Percentiles rank a stretch among this genome's conserved stretches.
phyloP scores from a whole-genome alignment of 2,888 invertebrate species.

The Cinara cedri region DNA sequence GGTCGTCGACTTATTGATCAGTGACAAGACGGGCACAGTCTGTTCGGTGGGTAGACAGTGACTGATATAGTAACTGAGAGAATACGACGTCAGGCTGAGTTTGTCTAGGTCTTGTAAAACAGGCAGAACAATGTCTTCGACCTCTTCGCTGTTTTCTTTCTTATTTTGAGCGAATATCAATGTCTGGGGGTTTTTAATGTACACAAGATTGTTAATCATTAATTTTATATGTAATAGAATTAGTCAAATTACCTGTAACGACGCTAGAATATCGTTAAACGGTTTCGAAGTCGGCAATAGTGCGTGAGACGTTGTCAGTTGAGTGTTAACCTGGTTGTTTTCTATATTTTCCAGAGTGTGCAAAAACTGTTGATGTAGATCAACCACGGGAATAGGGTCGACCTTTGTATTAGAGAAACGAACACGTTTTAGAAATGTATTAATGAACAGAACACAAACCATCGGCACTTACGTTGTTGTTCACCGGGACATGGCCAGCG shows the following conservation, averaged over 20 bases:
- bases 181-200: background rate
- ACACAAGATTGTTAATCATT: background rate
- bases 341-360: slow-evolving; percentile 29
- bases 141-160: slow-evolving; percentile 63
- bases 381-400: background rate
- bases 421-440: background rate
- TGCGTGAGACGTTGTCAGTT: background rate
- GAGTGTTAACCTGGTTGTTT: background rate
- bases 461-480: slow-evolving; percentile 9
- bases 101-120: slow-evolving; percentile 64
- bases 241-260: slow-evolving; percentile 32
- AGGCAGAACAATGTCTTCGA: slow-evolving; percentile 65
- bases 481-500: background rate
- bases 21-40: slow-evolving; percentile 78
- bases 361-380: slow-evolving; percentile 24
- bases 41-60: slow-evolving; percentile 77
- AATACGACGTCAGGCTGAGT: slow-evolving; percentile 81
- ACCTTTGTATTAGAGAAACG: background rate
- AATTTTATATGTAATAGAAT: background rate
- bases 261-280: slow-evolving; percentile 34
- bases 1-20: slow-evolving; percentile 83
- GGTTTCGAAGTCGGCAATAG: slow-evolving; percentile 15
- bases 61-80: slow-evolving; percentile 85
- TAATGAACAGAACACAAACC: background rate
- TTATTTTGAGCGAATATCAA: slow-evolving; percentile 32